phyloP scores from a whole-genome alignment of 64 coral and sea anemone species.

The Montipora cactus region DNA sequence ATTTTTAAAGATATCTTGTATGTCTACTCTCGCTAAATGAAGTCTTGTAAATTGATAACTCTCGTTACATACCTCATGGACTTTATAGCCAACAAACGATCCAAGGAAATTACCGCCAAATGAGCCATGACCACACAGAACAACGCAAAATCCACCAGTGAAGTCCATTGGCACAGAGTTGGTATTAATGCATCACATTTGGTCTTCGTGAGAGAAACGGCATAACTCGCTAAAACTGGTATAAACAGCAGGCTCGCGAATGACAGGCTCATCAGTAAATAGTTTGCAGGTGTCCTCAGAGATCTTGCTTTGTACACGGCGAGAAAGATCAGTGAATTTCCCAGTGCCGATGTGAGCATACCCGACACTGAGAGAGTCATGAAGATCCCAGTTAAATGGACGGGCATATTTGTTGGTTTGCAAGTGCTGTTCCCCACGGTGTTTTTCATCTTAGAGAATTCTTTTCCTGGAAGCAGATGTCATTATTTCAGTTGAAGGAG shows the following conservation, averaged over 20 bases:
- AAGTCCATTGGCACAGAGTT: not conserved
- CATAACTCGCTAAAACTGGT: not conserved
- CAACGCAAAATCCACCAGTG: not conserved
- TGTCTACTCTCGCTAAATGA: no score
- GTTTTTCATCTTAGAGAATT: not conserved
- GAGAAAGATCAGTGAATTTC: conserved; percentile 14
- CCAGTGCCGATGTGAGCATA: not conserved
- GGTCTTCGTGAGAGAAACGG: conserved; percentile 12
- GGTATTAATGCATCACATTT: not conserved
- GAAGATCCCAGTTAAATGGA: conserved; percentile 5
- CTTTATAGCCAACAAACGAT: conserved; percentile 29
- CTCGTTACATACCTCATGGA: conserved; percentile 9
- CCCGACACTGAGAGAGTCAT: not conserved
- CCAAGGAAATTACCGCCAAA: conserved; percentile 1
- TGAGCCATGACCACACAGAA: conserved; percentile 31
- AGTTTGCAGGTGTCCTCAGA: conserved; percentile 22
- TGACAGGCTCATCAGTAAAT: conserved; percentile 12
- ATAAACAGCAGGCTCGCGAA: conserved; percentile 13
- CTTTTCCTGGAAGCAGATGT: not conserved
- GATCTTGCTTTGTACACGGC: not conserved
- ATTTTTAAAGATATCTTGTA: no score
- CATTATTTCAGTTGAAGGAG: not conserved
- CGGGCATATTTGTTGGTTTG: not conserved
- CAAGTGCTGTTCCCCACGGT: not conserved
- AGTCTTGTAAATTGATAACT: not conserved